phyloP scores from a whole-genome alignment of 2,797 vertebrate genomes.

The Ataeniobius toweri region DNA sequence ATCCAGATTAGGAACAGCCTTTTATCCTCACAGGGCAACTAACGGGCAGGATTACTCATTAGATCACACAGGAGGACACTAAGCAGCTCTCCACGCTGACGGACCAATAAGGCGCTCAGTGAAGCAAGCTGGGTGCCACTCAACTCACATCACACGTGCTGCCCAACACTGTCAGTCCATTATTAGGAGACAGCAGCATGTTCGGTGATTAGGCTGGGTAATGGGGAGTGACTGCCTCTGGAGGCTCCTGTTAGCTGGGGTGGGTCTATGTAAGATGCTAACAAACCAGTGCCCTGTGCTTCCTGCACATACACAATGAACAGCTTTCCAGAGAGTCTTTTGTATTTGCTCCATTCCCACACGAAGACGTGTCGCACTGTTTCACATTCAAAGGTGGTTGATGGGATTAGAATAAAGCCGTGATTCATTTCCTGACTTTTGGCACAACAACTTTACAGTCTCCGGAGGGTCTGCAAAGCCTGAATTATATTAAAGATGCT shows the following conservation, averaged over 20 bases:
- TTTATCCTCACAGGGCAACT: constrained; percentile 32
- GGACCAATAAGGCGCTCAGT: constrained; percentile 70
- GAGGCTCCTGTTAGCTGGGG: constrained; percentile 48
- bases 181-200: constrained; percentile 66
- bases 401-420: constrained; percentile 54
- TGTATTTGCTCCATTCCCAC: constrained; percentile 25
- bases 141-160: constrained; percentile 65
- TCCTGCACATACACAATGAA: constrained; percentile 29
- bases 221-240: constrained; percentile 71
- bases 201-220: constrained; percentile 68
- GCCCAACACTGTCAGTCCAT: constrained; percentile 62
- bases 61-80: constrained; percentile 64
- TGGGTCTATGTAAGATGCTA: constrained; percentile 30
- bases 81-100: constrained; percentile 52
- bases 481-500: constrained; percentile 57
- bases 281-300: constrained; percentile 40
- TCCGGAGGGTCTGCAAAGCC: constrained; percentile 51
- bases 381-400: constrained; percentile 43
- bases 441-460: constrained; percentile 50
- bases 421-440: constrained; percentile 71
- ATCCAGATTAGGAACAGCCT: constrained; percentile 21
- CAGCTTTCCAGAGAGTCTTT: constrained; percentile 20
- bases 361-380: constrained; percentile 24
- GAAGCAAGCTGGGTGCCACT: constrained; percentile 59
- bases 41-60: constrained; percentile 60